Percentiles rank a stretch among this genome's conserved stretches.
Conservation (phyloP, 2,797 vertebrate genomes). For the Enteromius paludinosus region DNA sequence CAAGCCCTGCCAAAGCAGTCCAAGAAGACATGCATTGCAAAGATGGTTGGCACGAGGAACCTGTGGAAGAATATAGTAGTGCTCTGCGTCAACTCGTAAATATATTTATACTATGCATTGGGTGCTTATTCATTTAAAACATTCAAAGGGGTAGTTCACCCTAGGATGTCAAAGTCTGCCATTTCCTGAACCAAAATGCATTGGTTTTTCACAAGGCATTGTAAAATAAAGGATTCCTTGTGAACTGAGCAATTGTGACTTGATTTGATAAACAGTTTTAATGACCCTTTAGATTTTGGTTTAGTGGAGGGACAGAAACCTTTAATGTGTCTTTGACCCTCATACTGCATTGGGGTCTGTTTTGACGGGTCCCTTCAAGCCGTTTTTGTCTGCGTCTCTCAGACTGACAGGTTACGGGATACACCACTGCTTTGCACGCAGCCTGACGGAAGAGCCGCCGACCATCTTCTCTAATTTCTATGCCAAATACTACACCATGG, state of each 20-base stretch:
- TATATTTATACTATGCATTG: slow-evolving; percentile 45
- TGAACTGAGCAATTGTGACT: not conserved
- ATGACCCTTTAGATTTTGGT: too few relatives aligned
- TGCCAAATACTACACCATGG: slow-evolving; percentile 92
- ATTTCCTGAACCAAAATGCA: not conserved
- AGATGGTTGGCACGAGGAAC: slow-evolving; percentile 93
- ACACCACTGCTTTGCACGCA: slow-evolving; percentile 97
- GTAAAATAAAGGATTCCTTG: not conserved
- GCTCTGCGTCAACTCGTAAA: slow-evolving; percentile 98
- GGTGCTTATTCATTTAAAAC: not conserved
- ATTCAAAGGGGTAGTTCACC: not conserved
- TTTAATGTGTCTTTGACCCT: not conserved
- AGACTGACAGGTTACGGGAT: slow-evolving; percentile 95
- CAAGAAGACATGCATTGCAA: slow-evolving; percentile 93
- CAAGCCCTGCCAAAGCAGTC: slow-evolving; percentile 85
- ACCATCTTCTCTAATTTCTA: slow-evolving; percentile 92
- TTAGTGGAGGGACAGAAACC: not conserved
- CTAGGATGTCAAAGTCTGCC: not conserved
- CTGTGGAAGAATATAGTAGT: slow-evolving; percentile 98
- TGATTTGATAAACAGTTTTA: not conserved
- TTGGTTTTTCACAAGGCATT: too few relatives aligned
- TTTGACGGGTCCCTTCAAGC: too few relatives aligned
- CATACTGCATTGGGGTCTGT: not conserved
- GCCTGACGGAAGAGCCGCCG: slow-evolving; percentile 90
- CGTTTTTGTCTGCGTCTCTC: slow-evolving; percentile 47